Percentiles rank a stretch among this genome's conserved stretches.
These are phyloP conservation scores for Chloroceryle amazona DNA, from an alignment of 2,797 vertebrate species.

Conservation along the genomic window DNA sequence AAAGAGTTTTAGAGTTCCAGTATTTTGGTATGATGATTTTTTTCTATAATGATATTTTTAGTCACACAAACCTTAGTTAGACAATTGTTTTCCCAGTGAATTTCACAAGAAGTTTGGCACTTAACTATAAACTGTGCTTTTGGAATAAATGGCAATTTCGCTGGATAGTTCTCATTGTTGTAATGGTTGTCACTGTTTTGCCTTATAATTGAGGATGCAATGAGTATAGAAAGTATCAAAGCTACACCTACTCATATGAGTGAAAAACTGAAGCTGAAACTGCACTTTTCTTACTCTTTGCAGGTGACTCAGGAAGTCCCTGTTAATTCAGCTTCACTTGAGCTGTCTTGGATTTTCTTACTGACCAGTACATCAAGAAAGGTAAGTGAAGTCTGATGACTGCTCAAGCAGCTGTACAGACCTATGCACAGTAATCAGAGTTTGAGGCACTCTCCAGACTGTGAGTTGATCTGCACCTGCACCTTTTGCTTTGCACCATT, in stretches of 20 bases:
- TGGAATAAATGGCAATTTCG: background rate
- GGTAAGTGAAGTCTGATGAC: background rate
- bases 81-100: background rate
- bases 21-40: background rate
- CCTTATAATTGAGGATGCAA: background rate
- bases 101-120: background rate
- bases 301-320: accelerated
- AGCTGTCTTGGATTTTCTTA: background rate
- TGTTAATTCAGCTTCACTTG: background rate
- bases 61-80: background rate
- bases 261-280: background rate
- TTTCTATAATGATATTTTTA: background rate
- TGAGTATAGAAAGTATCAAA: background rate
- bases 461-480: background rate
- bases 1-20: background rate
- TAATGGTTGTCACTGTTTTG: background rate
- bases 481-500: background rate
- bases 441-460: background rate
- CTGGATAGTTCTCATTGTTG: background rate
- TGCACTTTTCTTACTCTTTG: background rate
- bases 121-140: background rate
- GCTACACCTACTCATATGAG: background rate
- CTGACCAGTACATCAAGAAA: background rate
- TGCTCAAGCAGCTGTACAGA: accelerated
- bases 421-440: background rate